Conservation (phyloP, 2,888 invertebrate genomes). For the Cataglyphis albicans region DNA sequence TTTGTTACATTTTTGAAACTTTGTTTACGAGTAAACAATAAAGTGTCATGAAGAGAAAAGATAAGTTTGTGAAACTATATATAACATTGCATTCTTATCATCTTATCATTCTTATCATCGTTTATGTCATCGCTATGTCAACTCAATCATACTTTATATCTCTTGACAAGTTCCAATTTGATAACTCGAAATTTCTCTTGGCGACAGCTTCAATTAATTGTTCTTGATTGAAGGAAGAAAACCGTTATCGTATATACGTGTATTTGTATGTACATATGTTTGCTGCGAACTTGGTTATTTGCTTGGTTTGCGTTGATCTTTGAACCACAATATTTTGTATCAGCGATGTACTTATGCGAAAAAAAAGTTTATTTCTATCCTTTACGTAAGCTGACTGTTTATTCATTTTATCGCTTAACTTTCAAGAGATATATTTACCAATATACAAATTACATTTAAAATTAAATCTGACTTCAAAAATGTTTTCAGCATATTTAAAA, state of each 20-base stretch:
- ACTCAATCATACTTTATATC: background rate
- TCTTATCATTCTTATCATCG: background rate
- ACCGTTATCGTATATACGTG: background rate
- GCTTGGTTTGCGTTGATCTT: background rate
- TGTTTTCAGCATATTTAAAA: background rate
- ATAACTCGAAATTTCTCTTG: background rate
- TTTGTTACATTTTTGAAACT: background rate
- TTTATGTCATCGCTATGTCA: background rate
- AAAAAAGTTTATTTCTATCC: background rate
- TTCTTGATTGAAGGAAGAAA: background rate
- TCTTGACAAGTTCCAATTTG: background rate
- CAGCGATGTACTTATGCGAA: background rate
- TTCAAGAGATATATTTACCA: background rate
- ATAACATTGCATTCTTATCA: background rate
- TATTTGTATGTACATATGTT: background rate
- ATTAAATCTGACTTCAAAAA: background rate
- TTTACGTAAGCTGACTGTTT: background rate
- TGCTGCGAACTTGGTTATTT: background rate
- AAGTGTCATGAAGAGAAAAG: background rate
- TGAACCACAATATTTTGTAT: slow-evolving; percentile 13
- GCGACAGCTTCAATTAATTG: background rate
- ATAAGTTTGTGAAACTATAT: background rate
- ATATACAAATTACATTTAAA: background rate
- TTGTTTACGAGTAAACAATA: background rate
- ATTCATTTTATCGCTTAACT: background rate